Evolutionary conservation across 1,140 invertebrate genomes (phyloP).

Genomic region (Diuraphis noxia): DNA sequence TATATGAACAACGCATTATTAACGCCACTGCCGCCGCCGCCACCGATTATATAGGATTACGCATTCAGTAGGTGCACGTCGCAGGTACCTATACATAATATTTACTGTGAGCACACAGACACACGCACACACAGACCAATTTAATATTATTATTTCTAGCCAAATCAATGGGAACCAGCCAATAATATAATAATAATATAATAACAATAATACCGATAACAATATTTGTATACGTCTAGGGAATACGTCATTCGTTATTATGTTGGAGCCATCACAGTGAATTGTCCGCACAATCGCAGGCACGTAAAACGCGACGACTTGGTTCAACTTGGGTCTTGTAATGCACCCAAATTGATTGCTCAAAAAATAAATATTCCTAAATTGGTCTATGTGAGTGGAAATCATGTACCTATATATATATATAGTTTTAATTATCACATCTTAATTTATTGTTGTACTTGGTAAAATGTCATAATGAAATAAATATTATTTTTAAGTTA

Average conservation of each 20-base stretch:
- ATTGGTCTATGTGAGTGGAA: no score
- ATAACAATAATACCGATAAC: not conserved
- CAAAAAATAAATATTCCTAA: no score
- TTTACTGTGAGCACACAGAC: not conserved
- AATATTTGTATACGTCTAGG: not conserved
- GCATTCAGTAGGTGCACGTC: not conserved
- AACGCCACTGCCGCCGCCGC: not conserved
- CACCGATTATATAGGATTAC: not conserved
- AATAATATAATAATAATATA: not conserved
- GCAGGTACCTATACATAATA: not conserved
- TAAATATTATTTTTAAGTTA: no score
- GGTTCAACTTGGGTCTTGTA: not conserved
- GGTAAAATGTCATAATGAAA: no score
- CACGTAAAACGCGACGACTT: no score
- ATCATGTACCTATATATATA: no score
- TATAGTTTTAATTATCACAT: no score
- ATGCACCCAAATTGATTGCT: no score
- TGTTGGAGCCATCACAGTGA: not conserved
- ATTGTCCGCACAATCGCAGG: not conserved
- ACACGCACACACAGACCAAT: not conserved
- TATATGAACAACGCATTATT: conserved; percentile 1
- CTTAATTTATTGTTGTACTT: no score
- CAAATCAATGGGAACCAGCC: conserved; percentile 4
- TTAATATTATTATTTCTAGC: not conserved
- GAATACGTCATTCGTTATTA: not conserved